These are phyloP conservation scores for Himalopsyche kuldschensis DNA, from an alignment of 2,888 invertebrate genomes.

Conservation along the genomic window DNA sequence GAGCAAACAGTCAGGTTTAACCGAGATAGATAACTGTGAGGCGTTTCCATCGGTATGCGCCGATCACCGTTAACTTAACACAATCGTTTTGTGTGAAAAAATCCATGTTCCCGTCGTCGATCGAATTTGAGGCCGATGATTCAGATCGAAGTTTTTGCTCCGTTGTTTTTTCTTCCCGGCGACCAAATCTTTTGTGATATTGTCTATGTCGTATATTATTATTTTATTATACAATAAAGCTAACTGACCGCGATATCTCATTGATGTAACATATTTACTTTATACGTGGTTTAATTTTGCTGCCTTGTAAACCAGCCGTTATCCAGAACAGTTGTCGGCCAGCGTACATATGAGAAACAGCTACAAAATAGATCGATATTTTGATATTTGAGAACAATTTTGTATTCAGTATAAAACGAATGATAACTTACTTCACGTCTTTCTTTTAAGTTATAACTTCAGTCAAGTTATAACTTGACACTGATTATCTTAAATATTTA, in stretches of 20 bases:
- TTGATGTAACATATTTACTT: background rate
- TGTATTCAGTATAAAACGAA: no score
- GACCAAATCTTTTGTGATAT: background rate
- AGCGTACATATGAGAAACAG: background rate
- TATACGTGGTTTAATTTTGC: background rate
- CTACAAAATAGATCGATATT: background rate
- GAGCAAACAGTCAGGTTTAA: background rate
- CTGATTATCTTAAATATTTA: no score
- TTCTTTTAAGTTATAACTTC: no score
- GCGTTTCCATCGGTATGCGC: background rate
- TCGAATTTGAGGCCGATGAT: background rate
- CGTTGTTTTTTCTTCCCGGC: background rate
- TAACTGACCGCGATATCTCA: background rate
- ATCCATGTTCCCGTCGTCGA: background rate
- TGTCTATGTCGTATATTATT: background rate
- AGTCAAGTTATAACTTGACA: no score
- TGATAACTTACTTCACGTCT: no score
- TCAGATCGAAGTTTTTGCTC: background rate
- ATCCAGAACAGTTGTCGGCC: background rate
- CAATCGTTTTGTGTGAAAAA: background rate
- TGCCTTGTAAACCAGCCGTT: background rate
- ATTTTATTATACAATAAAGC: background rate
- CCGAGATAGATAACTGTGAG: background rate
- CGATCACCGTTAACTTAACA: background rate
- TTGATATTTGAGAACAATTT: background rate